These are phyloP conservation scores for Harpalus rufipes DNA, from an alignment of 2,888 invertebrate genomes.

Conservation along the genomic window DNA sequence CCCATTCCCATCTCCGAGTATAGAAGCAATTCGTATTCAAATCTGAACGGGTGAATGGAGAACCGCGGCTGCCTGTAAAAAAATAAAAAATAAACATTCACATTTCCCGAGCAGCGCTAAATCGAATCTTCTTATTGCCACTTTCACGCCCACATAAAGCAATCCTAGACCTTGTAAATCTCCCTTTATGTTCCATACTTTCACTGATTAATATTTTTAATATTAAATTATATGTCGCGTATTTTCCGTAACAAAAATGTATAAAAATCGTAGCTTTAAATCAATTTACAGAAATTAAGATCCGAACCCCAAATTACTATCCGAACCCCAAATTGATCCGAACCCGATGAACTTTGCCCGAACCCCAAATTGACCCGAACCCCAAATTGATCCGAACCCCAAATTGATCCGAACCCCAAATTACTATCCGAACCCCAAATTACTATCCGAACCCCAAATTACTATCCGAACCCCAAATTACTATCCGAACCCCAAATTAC, in stretches of 20 bases:
- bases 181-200: conserved; percentile 31
- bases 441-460: too few relatives aligned
- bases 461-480: too few relatives aligned
- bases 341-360: too few relatives aligned
- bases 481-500: too few relatives aligned
- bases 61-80: conserved; percentile 34
- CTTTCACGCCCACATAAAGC: conserved; percentile 53
- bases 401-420: too few relatives aligned
- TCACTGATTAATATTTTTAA: conserved; percentile 56
- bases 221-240: conserved; percentile 49
- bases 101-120: conserved; percentile 64
- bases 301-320: too few relatives aligned
- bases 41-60: conserved; percentile 40
- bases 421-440: too few relatives aligned
- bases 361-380: too few relatives aligned
- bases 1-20: neutral
- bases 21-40: conserved; percentile 32
- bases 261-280: neutral
- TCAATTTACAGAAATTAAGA: neutral
- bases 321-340: too few relatives aligned
- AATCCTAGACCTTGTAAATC: conserved; percentile 60
- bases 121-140: conserved; percentile 66
- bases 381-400: too few relatives aligned
- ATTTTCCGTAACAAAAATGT: neutral
- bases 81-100: conserved; percentile 61